Base-by-base conservation (phyloP, 2,797 vertebrate species). In the Thripadectes ignobilis region DNA sequence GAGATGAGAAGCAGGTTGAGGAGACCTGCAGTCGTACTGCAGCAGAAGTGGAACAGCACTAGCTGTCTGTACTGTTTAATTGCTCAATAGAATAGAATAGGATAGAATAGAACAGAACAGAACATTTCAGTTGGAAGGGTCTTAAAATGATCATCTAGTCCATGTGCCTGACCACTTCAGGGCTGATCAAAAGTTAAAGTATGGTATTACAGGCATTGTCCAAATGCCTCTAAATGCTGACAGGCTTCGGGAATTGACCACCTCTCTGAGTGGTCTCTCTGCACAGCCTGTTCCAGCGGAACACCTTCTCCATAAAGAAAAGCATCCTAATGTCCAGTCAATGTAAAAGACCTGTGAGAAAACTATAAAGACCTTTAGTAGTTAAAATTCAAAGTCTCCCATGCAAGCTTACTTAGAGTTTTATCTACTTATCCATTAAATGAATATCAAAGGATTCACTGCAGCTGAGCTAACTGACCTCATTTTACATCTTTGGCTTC, bases 381-480 rank as follows among this genome's bases (percentile, higher is more conserved):
- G 89, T 92, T 92, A 92, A 94, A 93, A 93, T 89, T 94, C 95
- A 88, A 95, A 95, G 73, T 80, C 88, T 87, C 26, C 21, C 24
- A 66, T 66, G 75, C 48, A 63, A 91, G 88, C 88, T 93, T 87
- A 80, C 71, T 85, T 88, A 82, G 67, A 94, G 59, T 92, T 95
- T 82, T 92, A 95, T 80, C 96, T 95, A 82, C 93, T 95, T 95
- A 94, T 57, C 72, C 88, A 89, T 93, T 96, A 93, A 96, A 95
- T 55, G 75, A 96, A 93, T 95, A 96, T 95, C 89, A 93, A 95
- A 97, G 85, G 89, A 90, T 79, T 94, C 92, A 66, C 49, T 74
- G 68, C 68, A 91, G 79, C 93, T 74, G 52, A 77, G 84, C 55
- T 73, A 95, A 85, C 39, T 87, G 83, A 95, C 96, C 85, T 95